Evolutionary conservation across 1,140 invertebrate species (phyloP).

Genomic region (Acromyrmex echinatior): DNA sequence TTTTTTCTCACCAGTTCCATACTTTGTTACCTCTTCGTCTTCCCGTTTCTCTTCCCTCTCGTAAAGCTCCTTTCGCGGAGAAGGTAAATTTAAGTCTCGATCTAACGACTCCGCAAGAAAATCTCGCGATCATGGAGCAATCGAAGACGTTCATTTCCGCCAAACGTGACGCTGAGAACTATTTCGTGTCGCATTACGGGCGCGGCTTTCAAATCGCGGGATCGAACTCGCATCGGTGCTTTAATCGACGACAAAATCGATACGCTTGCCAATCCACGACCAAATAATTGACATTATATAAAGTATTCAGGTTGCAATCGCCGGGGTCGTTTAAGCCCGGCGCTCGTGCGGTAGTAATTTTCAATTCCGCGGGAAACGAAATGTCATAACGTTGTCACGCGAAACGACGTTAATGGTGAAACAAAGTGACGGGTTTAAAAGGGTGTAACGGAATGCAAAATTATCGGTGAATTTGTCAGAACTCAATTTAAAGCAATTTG

Average conservation of each 20-base stretch:
- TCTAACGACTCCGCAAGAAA: slow-evolving; percentile 37
- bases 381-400: slow-evolving; percentile 62
- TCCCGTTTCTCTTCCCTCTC: slow-evolving; percentile 9
- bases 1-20: slow-evolving; percentile 54
- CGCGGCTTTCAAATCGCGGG: slow-evolving; percentile 51
- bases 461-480: slow-evolving; percentile 61
- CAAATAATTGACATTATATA: slow-evolving; percentile 76
- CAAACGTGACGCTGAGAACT: slow-evolving; percentile 17
- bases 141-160: slow-evolving; percentile 30
- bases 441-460: slow-evolving; percentile 66
- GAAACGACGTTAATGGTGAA: slow-evolving; percentile 67
- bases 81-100: slow-evolving; percentile 44
- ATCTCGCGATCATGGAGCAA: slow-evolving; percentile 24
- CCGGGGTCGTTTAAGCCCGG: slow-evolving; percentile 61
- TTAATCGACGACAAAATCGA: slow-evolving; percentile 71
- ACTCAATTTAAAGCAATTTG: slow-evolving; percentile 64
- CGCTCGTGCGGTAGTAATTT: slow-evolving; percentile 74
- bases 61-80: slow-evolving; percentile 49
- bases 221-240: slow-evolving; percentile 26
- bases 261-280: slow-evolving; percentile 70
- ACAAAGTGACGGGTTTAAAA: slow-evolving; percentile 70
- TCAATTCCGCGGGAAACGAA: slow-evolving; percentile 71
- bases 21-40: slow-evolving; percentile 51
- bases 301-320: slow-evolving; percentile 76
- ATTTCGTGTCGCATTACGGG: slow-evolving; percentile 63